Conservation (phyloP, 1,140 invertebrate species). For the Drosophila kepulauana region DNA sequence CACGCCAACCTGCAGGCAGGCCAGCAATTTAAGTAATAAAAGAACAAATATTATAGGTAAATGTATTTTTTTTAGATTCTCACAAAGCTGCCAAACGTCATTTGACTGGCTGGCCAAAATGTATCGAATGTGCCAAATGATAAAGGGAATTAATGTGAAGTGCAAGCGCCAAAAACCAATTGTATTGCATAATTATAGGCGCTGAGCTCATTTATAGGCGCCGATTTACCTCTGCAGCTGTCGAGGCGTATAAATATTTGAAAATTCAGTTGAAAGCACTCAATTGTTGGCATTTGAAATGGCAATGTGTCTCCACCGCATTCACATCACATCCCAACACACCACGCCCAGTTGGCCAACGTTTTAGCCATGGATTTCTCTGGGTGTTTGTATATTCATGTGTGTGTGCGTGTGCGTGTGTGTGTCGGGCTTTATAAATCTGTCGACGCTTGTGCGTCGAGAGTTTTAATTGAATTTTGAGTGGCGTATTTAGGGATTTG, state of each 20-base stretch:
- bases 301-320: background rate
- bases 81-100: slow-evolving; percentile 20
- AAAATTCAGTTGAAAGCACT: slow-evolving; percentile 51
- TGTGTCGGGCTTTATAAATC: slow-evolving; percentile 57
- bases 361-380: slow-evolving; percentile 60
- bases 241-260: slow-evolving; percentile 41
- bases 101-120: slow-evolving; percentile 33
- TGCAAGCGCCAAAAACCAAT: slow-evolving; percentile 47
- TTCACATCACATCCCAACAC: background rate
- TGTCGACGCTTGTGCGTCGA: slow-evolving; percentile 69
- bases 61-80: slow-evolving; percentile 17
- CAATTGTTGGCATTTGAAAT: slow-evolving; percentile 41
- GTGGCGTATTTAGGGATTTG: slow-evolving; percentile 80
- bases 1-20: slow-evolving; percentile 25
- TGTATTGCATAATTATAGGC: slow-evolving; percentile 45
- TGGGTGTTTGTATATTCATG: background rate
- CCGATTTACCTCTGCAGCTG: slow-evolving; percentile 32
- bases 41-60: slow-evolving; percentile 9
- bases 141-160: slow-evolving; percentile 59
- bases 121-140: slow-evolving; percentile 48
- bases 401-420: slow-evolving; percentile 13
- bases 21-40: slow-evolving; percentile 35
- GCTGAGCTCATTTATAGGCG: slow-evolving; percentile 24
- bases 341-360: slow-evolving; percentile 3
- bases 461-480: slow-evolving; percentile 83